Percentiles rank a stretch among this genome's conserved stretches.
Evolutionary conservation across 2,797 vertebrate species (phyloP).

Genomic region (Chaetodon trifasciatus): DNA sequence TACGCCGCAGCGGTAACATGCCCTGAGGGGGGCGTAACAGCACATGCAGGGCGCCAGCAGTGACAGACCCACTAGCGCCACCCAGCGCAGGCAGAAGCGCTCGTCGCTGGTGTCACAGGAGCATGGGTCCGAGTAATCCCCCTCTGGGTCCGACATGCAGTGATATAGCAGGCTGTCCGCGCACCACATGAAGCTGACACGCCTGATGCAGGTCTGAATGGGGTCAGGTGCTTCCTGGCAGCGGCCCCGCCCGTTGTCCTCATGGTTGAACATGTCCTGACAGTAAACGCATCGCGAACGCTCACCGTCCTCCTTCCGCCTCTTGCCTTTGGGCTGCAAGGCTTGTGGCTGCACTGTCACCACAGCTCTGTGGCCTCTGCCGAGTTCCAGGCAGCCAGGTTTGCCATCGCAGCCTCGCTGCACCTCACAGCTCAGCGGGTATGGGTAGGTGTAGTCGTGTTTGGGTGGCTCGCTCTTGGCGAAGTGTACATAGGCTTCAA

Average conservation of each 20-base stretch:
- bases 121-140: slow-evolving; percentile 96
- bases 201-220: slow-evolving; percentile 91
- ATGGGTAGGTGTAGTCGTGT: slow-evolving; percentile 91
- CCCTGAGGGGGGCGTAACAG: slow-evolving; percentile 94
- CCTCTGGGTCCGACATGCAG: slow-evolving; percentile 98
- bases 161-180: slow-evolving; percentile 98
- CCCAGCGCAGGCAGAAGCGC: slow-evolving; percentile 96
- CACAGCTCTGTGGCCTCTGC: slow-evolving; percentile 71
- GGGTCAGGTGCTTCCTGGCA: slow-evolving; percentile 95
- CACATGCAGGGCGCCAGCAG: slow-evolving; percentile 97
- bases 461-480: slow-evolving; percentile 91
- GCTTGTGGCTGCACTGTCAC: slow-evolving; percentile 90
- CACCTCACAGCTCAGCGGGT: slow-evolving; percentile 85
- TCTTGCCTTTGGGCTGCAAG: slow-evolving; percentile 82
- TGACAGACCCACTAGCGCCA: slow-evolving; percentile 92
- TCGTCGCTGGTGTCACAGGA: slow-evolving; percentile 95
- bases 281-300: slow-evolving; percentile 92
- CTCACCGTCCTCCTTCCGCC: slow-evolving; percentile 78
- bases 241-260: slow-evolving; percentile 91
- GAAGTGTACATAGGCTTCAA: slow-evolving; percentile 91
- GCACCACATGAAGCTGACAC: slow-evolving; percentile 97
- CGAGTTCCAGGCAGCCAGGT: slow-evolving; percentile 48
- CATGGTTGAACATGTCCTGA: slow-evolving; percentile 93
- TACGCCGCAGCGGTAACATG: slow-evolving; percentile 93
- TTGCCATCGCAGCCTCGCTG: slow-evolving; percentile 84